Evolutionary conservation across 2,113 vertebrate species (phyloP).

Genomic region (Caracal caracal): DNA sequence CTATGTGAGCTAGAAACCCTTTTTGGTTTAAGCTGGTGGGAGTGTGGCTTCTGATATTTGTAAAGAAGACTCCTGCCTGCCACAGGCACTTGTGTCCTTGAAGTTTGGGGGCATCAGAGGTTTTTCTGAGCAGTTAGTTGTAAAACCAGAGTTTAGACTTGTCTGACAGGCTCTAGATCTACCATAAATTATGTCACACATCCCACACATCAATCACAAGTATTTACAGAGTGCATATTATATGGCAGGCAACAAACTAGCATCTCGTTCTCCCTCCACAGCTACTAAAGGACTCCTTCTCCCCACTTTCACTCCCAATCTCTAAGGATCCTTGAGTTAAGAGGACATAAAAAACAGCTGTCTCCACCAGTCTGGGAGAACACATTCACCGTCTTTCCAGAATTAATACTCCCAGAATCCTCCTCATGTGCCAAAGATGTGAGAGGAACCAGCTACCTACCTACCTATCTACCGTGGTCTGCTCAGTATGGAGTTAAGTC

Average conservation of each 20-base stretch:
- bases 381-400: neutral
- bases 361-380: neutral
- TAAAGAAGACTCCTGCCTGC: neutral
- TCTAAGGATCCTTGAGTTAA: neutral
- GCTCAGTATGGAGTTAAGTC: neutral
- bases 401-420: neutral
- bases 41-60: conserved; percentile 24
- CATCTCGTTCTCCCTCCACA: neutral
- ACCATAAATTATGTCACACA: neutral
- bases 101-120: neutral
- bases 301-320: neutral
- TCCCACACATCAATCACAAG: neutral
- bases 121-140: neutral
- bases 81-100: neutral
- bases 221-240: neutral
- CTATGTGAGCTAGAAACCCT: neutral
- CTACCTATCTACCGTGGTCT: neutral
- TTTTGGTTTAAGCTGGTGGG: neutral
- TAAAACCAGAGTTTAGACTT: conserved; percentile 2
- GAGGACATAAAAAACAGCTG: neutral
- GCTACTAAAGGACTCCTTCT: neutral
- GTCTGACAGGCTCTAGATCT: neutral
- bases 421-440: neutral
- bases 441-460: neutral
- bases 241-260: neutral